A percentile compares a stretch with the other conserved stretches of the same genome.
Evolutionary conservation across 1,140 invertebrate genomes (phyloP).

Genomic region (Anastrepha ludens): DNA sequence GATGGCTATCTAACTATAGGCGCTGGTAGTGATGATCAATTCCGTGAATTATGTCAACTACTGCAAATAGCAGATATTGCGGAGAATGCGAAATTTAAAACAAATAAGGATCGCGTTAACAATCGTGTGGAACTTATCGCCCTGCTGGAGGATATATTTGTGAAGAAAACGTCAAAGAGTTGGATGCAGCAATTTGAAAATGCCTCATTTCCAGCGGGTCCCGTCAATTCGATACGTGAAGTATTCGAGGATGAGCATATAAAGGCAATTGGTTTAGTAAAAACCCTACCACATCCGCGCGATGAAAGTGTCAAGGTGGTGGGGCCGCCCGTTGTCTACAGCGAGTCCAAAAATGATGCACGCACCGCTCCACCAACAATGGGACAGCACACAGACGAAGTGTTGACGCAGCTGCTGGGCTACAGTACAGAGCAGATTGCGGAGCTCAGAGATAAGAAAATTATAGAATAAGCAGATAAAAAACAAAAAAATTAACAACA

Average conservation of each 20-base stretch:
- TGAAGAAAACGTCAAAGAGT: constrained; percentile 81
- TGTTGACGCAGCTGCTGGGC: constrained; percentile 83
- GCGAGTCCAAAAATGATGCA: constrained; percentile 81
- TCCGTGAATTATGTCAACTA: constrained; percentile 80
- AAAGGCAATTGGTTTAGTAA: constrained; percentile 83
- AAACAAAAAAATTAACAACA: not conserved
- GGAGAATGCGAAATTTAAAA: constrained; percentile 80
- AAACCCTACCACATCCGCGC: constrained; percentile 83
- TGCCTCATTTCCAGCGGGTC: constrained; percentile 89
- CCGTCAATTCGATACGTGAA: constrained; percentile 89
- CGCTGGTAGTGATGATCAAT: constrained; percentile 87
- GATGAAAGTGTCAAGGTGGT: constrained; percentile 86
- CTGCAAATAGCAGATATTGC: constrained; percentile 80
- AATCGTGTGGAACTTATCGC: constrained; percentile 83
- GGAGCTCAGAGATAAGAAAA: constrained; percentile 75
- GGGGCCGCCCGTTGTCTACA: constrained; percentile 90
- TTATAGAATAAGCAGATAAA: constrained; percentile 74
- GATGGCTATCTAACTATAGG: constrained; percentile 91
- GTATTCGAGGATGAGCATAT: constrained; percentile 93
- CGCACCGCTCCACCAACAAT: constrained; percentile 87
- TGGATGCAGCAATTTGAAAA: constrained; percentile 86
- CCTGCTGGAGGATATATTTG: constrained; percentile 80
- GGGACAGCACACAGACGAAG: constrained; percentile 90
- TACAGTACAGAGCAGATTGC: constrained; percentile 80
- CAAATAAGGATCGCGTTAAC: constrained; percentile 84